Percentiles rank a stretch among this genome's conserved stretches.
Evolutionary conservation across 2,888 invertebrate species (phyloP).

Genomic region (Clistopyga incitator): DNA sequence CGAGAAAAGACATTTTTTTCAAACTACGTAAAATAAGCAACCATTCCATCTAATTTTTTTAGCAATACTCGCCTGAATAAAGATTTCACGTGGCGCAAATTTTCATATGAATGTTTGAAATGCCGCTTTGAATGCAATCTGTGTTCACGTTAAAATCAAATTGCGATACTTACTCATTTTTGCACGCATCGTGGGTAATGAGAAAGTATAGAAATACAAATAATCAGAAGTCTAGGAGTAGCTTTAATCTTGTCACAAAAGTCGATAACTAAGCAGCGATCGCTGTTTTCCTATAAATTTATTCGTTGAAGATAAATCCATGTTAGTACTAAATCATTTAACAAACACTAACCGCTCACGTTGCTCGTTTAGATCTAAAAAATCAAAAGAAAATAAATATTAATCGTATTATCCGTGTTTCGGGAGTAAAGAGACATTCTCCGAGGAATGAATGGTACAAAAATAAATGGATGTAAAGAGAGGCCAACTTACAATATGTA

Average conservation of each 20-base stretch:
- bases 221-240: conserved; percentile 8
- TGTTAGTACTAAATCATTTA: conserved; percentile 38
- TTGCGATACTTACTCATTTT: neutral
- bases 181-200: conserved; percentile 3
- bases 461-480: conserved; percentile 26
- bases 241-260: conserved; percentile 41
- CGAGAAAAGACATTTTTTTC: neutral
- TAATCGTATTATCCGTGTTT: conserved; percentile 29
- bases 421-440: conserved; percentile 31
- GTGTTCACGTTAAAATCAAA: conserved; percentile 27
- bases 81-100: conserved; percentile 7
- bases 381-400: conserved; percentile 9
- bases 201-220: neutral
- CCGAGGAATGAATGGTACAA: conserved; percentile 38
- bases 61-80: conserved; percentile 37
- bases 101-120: neutral
- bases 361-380: conserved; percentile 32
- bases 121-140: conserved; percentile 28
- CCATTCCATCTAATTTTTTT: conserved; percentile 45
- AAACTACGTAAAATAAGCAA: conserved; percentile 29
- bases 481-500: conserved; percentile 14
- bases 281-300: conserved; percentile 43
- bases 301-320: conserved; percentile 32
- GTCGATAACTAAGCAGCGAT: conserved; percentile 36
- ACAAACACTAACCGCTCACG: conserved; percentile 14